Percentiles rank a stretch among this genome's conserved stretches.
Conservation (phyloP, 2,797 vertebrate species). For the Notoglanidium macrostoma region DNA sequence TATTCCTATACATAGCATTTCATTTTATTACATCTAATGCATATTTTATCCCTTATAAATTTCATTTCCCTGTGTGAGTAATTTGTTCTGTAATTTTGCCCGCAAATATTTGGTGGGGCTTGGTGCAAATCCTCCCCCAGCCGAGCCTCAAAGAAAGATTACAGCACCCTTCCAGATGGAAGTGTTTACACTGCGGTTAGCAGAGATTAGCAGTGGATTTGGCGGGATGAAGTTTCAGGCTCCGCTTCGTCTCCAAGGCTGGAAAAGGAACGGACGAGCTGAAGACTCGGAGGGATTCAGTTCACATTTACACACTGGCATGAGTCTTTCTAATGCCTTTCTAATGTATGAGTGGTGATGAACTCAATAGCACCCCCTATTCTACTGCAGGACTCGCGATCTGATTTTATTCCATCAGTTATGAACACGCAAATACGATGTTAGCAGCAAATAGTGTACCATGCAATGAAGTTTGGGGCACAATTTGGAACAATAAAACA, state of each 20-base stretch:
- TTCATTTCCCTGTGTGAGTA: slow-evolving; percentile 11
- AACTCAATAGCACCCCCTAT: not conserved
- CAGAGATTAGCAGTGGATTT: slow-evolving; percentile 44
- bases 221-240: slow-evolving; percentile 28
- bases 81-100: slow-evolving; percentile 29
- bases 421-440: not conserved
- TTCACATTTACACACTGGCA: slow-evolving; percentile 38
- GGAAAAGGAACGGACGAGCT: not conserved
- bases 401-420: not conserved
- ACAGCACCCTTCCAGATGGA: slow-evolving; percentile 40
- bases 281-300: slow-evolving; percentile 5
- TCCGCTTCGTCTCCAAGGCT: not conserved
- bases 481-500: not conserved
- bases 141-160: slow-evolving; percentile 13
- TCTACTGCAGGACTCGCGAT: not conserved
- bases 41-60: slow-evolving; percentile 30
- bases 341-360: not conserved
- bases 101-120: slow-evolving; percentile 27
- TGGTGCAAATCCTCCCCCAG: slow-evolving; percentile 27
- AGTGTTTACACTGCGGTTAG: slow-evolving; percentile 46
- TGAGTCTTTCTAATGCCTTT: not conserved
- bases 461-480: not conserved
- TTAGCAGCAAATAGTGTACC: not conserved
- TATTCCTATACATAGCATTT: not conserved
- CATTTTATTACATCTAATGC: slow-evolving; percentile 14